Evolutionary conservation across 2,797 vertebrate species (phyloP), one percentile per base, ranked within the genome.

Genomic region (Hemitrygon akajei): DNA sequence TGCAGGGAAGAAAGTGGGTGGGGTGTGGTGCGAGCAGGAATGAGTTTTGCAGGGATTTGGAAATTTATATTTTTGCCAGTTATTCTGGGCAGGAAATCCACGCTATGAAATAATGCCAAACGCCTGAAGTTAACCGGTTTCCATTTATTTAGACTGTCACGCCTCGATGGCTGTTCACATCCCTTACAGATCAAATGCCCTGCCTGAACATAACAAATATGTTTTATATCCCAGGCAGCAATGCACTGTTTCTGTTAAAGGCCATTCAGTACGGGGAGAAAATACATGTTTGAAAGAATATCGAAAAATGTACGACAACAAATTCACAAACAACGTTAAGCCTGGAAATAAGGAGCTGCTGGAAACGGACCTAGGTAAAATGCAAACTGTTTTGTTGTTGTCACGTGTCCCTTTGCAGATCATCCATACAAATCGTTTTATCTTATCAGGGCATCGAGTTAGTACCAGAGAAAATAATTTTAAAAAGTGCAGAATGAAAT

Each of bases 61-160:
- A 40, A 91, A 22, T 0, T 76, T 12, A 14, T 37, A 18, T 30
- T 75, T 47, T 76, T 93, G 71, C 11, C 40, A 30, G 91, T 58
- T 40, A 76, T 93, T 76, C 66, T 66, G 63, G 20, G 16, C n/a
- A 89, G n/a, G 86, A 60, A 87, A 87, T 75, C 91, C 40, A 56
- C 11, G 89, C 25, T 73, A 22, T 92, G 69, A 75, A 92, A 76
- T 56, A 27, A 27, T 76, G 71, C 91, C 91, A 93, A 93, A 30
- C 16, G 40, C 63, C 63, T 25, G 63, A 89, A 89, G n/a, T 87
- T 87, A 47, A 82, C 16, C 56, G 73, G 10, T 76, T 93, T 76
- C 47, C 37, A 92, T 30, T 16, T 93, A 93, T 93, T 58, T 56
- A 93, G 37, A 56, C 71, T 56, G 10, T 93, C 69, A 40, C 89